Conservation (phyloP, 2,113 vertebrate genomes). For the Hassar affinis region DNA sequence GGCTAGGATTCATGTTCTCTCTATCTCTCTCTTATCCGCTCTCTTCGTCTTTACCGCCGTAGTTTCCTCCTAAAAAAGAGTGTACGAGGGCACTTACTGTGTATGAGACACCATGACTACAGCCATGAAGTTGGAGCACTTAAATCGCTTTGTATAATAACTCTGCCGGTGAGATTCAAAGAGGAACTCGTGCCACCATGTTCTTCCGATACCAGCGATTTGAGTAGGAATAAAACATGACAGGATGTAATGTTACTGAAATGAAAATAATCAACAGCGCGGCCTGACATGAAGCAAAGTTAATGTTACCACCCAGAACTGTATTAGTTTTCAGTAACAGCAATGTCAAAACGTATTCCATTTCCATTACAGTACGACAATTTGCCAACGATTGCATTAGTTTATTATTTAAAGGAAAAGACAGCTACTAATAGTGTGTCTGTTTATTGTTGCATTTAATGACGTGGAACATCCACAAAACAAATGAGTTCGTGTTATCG, state of each 20-base stretch:
- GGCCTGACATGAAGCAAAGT: too few relatives aligned
- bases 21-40: slow-evolving; percentile 47
- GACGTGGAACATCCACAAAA: not conserved
- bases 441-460: not conserved
- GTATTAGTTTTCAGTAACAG: not conserved
- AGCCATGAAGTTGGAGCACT: not conserved
- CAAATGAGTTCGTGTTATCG: too few relatives aligned
- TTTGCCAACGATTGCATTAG: not conserved
- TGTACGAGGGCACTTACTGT: not conserved
- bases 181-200: not conserved
- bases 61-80: slow-evolving; percentile 2
- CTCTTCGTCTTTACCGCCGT: slow-evolving; percentile 20
- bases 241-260: too few relatives aligned
- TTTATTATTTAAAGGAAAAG: not conserved
- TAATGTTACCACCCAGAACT: not conserved
- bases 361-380: too few relatives aligned
- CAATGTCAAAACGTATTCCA: not conserved
- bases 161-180: not conserved
- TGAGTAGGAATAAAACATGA: not conserved
- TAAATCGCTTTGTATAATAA: not conserved
- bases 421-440: not conserved
- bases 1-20: slow-evolving; percentile 68
- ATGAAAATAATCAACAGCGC: not conserved
- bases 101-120: not conserved
- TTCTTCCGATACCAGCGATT: not conserved